phyloP scores from a whole-genome alignment of 53 echinoderm and acorn worm species.

The Arbacia lixula region DNA sequence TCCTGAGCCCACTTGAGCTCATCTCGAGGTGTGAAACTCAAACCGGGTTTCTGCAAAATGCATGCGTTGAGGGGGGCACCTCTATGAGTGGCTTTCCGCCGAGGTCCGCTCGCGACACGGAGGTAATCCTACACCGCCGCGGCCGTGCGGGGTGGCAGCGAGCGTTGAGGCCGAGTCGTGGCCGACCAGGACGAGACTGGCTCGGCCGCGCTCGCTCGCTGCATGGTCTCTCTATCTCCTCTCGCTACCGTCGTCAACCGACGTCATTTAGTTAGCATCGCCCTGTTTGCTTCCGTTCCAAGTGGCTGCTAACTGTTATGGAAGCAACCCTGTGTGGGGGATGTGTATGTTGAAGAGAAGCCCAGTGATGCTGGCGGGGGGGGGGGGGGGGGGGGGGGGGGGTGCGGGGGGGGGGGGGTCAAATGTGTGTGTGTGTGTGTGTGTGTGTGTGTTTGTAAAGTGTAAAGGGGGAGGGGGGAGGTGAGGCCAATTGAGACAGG shows the following conservation, averaged over 20 bases:
- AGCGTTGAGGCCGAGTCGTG: too few relatives aligned
- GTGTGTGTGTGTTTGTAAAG: too few relatives aligned
- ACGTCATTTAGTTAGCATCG: too few relatives aligned
- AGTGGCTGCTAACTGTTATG: constrained; percentile 46
- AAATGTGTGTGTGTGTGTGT: too few relatives aligned
- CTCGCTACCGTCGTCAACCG: too few relatives aligned
- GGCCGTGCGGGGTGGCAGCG: too few relatives aligned
- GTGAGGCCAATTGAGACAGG: too few relatives aligned
- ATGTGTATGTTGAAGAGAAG: constrained; percentile 6
- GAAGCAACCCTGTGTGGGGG: constrained; percentile 28
- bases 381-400: constrained; percentile 22
- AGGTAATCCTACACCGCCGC: constrained; percentile 41
- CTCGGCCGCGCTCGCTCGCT: too few relatives aligned
- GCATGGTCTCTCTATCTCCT: too few relatives aligned
- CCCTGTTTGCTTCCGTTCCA: constrained; percentile 26
- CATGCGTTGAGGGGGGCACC: constrained; percentile 46
- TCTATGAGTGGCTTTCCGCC: constrained; percentile 22
- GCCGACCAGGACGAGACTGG: constrained; percentile 26
- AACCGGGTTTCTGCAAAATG: constrained; percentile 54
- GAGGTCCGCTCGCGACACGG: constrained; percentile 38
- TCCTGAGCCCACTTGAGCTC: constrained; percentile 32
- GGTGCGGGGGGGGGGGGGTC: too few relatives aligned
- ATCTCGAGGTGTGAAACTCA: constrained; percentile 40
- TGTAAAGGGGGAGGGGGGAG: too few relatives aligned
- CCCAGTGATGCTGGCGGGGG: not conserved